A percentile compares a stretch with the other conserved stretches of the same genome.
Evolutionary conservation across 2,113 vertebrate species (phyloP).

Genomic region (Otocyon megalotis): DNA sequence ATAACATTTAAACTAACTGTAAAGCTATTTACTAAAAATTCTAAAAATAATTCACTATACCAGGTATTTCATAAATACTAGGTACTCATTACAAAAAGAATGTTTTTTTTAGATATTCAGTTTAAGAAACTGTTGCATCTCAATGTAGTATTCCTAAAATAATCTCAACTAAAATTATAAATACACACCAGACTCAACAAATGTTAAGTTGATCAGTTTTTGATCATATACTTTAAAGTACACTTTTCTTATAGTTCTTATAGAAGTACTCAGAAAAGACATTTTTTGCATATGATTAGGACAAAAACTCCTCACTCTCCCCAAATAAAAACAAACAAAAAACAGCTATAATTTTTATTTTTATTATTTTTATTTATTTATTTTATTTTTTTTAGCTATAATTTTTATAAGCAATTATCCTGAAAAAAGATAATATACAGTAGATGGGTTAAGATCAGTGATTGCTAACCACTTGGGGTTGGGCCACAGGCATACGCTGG

Average conservation of each 20-base stretch:
- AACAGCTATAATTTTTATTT: background rate
- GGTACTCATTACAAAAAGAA: background rate
- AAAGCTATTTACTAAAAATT: background rate
- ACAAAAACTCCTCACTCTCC: background rate
- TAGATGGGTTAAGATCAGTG: background rate
- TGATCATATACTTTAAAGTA: background rate
- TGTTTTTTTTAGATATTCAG: background rate
- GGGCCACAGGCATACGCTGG: background rate
- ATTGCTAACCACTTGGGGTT: background rate
- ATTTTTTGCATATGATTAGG: background rate
- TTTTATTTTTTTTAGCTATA: background rate
- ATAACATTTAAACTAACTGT: background rate
- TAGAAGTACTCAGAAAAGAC: background rate
- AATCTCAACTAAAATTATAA: constrained; percentile 11
- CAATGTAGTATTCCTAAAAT: background rate
- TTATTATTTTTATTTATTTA: no score
- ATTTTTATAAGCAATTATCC: background rate
- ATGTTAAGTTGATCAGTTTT: background rate
- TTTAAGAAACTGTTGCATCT: background rate
- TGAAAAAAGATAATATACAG: background rate
- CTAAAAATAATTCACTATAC: background rate
- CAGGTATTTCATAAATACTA: background rate
- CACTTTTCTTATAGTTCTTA: background rate
- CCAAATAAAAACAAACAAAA: background rate
- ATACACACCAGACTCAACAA: background rate